Conservation (phyloP, 2,113 vertebrate genomes). For the Elaphurus davidianus region DNA sequence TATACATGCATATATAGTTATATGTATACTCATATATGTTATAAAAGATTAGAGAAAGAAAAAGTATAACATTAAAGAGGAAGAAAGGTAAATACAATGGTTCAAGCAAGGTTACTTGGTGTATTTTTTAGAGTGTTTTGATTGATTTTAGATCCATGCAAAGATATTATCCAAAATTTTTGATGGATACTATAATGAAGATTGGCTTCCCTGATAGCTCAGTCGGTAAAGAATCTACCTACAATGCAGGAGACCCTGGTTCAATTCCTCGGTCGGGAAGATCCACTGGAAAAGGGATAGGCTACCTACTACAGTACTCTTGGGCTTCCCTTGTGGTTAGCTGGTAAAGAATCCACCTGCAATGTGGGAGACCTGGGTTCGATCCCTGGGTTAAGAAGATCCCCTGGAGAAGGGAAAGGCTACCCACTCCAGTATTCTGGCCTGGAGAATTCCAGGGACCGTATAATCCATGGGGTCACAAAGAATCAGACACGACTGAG, state of each 20-base stretch:
- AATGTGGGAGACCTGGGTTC: background rate
- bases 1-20: background rate
- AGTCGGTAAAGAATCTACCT: background rate
- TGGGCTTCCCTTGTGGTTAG: background rate
- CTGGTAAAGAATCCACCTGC: background rate
- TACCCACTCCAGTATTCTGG: background rate
- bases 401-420: background rate
- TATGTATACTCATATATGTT: background rate
- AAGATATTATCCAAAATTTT: background rate
- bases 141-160: background rate
- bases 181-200: background rate
- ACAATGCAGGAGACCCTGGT: background rate
- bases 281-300: background rate
- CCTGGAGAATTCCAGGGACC: background rate
- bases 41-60: background rate
- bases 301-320: background rate
- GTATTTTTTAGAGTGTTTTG: background rate
- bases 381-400: background rate
- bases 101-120: background rate
- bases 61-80: background rate
- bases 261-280: fast-evolving
- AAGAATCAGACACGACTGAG: background rate
- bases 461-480: background rate
- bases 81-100: background rate
- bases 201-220: background rate